phyloP scores from a whole-genome alignment of 2,113 vertebrate genomes.

The Cacatua alba region DNA sequence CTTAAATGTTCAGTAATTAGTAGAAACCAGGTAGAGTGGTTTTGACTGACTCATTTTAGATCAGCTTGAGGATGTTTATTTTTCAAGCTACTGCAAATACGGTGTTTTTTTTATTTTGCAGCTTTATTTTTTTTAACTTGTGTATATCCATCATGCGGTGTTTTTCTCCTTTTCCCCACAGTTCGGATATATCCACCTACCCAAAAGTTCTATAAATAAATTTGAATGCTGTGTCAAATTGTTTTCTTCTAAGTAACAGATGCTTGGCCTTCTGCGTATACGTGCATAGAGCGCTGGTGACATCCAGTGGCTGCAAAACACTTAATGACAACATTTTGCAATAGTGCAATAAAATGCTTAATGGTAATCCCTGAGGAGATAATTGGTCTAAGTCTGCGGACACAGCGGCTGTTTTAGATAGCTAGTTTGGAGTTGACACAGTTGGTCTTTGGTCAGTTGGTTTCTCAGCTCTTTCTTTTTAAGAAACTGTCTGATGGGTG shows the following conservation, averaged over 20 bases:
- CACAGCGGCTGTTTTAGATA: not conserved
- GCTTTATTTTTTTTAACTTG: conserved; percentile 40
- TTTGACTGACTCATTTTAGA: conserved; percentile 50
- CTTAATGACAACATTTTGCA: not conserved
- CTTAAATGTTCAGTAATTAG: conserved; percentile 60
- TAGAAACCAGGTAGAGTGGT: conserved; percentile 10
- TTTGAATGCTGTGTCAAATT: not conserved
- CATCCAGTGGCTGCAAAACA: conserved; percentile 58
- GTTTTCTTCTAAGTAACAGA: conserved; percentile 42
- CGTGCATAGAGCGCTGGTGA: not conserved
- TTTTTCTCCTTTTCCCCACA: conserved; percentile 9
- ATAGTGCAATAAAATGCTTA: not conserved
- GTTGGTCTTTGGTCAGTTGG: not conserved
- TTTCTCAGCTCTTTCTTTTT: not conserved
- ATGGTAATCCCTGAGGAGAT: not conserved
- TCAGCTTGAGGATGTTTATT: conserved; percentile 50
- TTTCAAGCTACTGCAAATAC: not conserved
- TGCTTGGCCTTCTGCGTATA: not conserved
- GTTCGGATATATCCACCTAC: conserved; percentile 28
- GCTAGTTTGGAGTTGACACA: not conserved
- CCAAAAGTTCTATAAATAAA: conserved; percentile 57
- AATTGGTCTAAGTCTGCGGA: accelerated
- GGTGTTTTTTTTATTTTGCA: conserved; percentile 1
- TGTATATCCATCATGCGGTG: not conserved
- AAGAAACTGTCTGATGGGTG: not conserved